Evolutionary conservation across 1,140 invertebrate species (phyloP).

Genomic region (Euwallacea fornicatus): DNA sequence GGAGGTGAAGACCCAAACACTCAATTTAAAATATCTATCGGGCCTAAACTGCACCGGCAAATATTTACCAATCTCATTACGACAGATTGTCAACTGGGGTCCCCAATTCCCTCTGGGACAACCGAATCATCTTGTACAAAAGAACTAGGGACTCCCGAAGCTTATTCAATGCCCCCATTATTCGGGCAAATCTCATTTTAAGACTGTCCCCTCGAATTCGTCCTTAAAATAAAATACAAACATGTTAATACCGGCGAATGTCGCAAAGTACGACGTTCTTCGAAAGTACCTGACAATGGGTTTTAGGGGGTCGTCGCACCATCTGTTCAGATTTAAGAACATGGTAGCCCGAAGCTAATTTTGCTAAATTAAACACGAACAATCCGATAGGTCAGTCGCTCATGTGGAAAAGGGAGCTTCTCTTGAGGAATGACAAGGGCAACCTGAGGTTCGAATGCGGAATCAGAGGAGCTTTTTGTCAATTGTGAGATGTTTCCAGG

Average conservation of each 20-base stretch:
- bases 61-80: constrained; percentile 24
- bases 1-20: no score
- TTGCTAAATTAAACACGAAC: constrained; percentile 23
- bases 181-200: constrained; percentile 20
- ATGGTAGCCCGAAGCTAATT: constrained; percentile 26
- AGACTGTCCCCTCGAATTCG: constrained; percentile 18
- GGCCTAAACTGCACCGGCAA: constrained; percentile 2
- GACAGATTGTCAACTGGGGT: constrained; percentile 22
- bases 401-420: constrained; percentile 16
- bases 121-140: constrained; percentile 9
- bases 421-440: constrained; percentile 2
- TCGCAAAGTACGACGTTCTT: constrained; percentile 16
- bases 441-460: constrained; percentile 7
- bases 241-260: constrained; percentile 8
- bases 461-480: background rate
- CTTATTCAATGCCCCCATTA: constrained; percentile 4
- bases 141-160: constrained; percentile 7
- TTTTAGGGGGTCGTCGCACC: constrained; percentile 3
- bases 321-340: constrained; percentile 6
- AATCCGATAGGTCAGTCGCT: constrained; percentile 7
- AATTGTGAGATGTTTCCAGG: no score
- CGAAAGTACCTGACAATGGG: constrained; percentile 19
- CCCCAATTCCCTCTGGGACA: constrained; percentile 4
- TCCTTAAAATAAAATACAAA: constrained; percentile 21
- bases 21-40: no score